phyloP scores from a whole-genome alignment of 2,888 invertebrate species.

The Oxytorus armatus region DNA sequence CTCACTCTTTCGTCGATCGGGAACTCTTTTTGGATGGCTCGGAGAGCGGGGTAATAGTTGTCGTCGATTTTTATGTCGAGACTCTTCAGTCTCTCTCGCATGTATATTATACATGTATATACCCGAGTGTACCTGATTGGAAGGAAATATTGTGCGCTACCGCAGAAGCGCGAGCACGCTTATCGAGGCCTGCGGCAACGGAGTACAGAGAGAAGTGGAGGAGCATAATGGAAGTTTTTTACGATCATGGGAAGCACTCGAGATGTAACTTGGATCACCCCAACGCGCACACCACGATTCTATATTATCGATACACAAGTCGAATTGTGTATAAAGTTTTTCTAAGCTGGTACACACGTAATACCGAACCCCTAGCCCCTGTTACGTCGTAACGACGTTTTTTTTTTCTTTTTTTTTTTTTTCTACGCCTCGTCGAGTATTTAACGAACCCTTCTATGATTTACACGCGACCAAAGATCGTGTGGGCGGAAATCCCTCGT shows the following conservation, averaged over 20 bases:
- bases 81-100: slow-evolving; percentile 44
- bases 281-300: slow-evolving; percentile 30
- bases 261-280: slow-evolving; percentile 64
- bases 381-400: slow-evolving; percentile 43
- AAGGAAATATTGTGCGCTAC: slow-evolving; percentile 46
- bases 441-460: slow-evolving; percentile 54
- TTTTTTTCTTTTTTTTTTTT: slow-evolving; percentile 49
- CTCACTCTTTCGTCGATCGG: slow-evolving; percentile 30
- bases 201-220: slow-evolving; percentile 28
- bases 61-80: slow-evolving; percentile 62
- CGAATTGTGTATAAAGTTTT: slow-evolving; percentile 10
- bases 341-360: not conserved
- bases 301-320: not conserved
- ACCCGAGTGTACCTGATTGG: slow-evolving; percentile 50
- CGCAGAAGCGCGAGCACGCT: not conserved
- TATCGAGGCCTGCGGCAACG: not conserved
- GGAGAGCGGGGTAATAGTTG: slow-evolving; percentile 69
- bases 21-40: slow-evolving; percentile 29
- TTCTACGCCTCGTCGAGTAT: slow-evolving; percentile 27
- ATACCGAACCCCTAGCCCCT: slow-evolving; percentile 2
- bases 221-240: slow-evolving; percentile 71
- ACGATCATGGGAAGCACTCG: slow-evolving; percentile 82
- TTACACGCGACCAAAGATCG: not conserved
- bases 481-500: not conserved
- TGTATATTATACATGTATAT: not conserved